These are phyloP conservation scores for Archilochus colubris DNA, from an alignment of 2,113 vertebrate genomes.

Conservation along the genomic window DNA sequence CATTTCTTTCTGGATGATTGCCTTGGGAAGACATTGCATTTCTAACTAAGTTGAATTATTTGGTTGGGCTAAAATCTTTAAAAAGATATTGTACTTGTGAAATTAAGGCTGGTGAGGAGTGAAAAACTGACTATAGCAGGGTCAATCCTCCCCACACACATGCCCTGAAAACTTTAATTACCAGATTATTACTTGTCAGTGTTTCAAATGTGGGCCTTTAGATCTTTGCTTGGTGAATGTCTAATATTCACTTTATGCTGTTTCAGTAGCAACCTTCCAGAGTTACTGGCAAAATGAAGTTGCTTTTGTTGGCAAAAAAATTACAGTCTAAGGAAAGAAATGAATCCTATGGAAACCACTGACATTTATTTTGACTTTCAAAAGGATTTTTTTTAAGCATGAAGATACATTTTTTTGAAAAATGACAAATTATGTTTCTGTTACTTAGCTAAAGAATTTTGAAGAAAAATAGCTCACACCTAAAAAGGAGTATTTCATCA, in stretches of 20 bases:
- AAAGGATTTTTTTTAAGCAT: background rate
- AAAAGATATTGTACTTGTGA: background rate
- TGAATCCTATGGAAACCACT: background rate
- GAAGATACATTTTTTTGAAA: background rate
- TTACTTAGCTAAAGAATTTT: background rate
- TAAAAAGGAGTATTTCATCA: background rate
- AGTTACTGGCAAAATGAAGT: slow-evolving; percentile 3
- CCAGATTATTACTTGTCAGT: background rate
- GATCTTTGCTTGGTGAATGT: background rate
- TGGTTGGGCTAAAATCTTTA: background rate
- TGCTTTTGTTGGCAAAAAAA: background rate
- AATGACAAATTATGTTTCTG: background rate
- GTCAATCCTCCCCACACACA: background rate
- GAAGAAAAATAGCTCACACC: background rate
- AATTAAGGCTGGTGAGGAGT: background rate
- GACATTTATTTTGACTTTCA: slow-evolving; percentile 13
- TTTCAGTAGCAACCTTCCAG: background rate
- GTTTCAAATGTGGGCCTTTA: background rate
- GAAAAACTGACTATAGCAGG: background rate
- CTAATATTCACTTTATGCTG: slow-evolving; percentile 10
- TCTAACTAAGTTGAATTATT: background rate
- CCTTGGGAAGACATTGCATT: background rate
- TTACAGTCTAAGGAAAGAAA: background rate
- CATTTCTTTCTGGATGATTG: background rate
- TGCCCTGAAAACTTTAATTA: background rate